phyloP scores from a whole-genome alignment of 2,888 invertebrate species.

The Meteorus colon region DNA sequence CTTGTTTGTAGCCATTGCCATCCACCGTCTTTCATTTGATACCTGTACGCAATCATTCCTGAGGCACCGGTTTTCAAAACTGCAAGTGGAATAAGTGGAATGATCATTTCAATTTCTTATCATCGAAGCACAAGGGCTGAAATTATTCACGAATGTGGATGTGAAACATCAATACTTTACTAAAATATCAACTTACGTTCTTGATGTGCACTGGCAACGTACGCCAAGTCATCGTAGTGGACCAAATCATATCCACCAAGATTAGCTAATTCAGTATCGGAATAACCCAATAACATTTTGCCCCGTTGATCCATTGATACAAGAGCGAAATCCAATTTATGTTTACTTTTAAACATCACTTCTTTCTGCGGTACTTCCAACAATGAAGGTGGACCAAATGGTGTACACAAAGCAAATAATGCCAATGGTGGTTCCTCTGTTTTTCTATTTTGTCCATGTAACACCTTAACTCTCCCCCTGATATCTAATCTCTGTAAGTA shows the following conservation, averaged over 20 bases:
- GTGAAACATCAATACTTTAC: neutral
- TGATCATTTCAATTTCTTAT: neutral
- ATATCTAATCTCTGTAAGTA: slow-evolving; percentile 93
- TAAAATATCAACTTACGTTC: slow-evolving; percentile 85
- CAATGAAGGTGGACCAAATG: slow-evolving; percentile 97
- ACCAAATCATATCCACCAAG: slow-evolving; percentile 98
- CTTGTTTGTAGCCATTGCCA: slow-evolving; percentile 99
- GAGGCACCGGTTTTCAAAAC: slow-evolving; percentile 99
- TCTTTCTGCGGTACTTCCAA: slow-evolving; percentile 98
- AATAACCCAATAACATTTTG: slow-evolving; percentile 94
- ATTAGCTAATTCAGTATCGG: slow-evolving; percentile 91
- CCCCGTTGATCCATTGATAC: slow-evolving; percentile 99
- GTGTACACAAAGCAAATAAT: slow-evolving; percentile 97
- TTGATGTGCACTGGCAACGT: slow-evolving; percentile 98
- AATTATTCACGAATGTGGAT: neutral
- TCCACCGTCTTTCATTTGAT: slow-evolving; percentile 93
- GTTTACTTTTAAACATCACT: slow-evolving; percentile 99
- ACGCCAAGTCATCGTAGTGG: slow-evolving; percentile 97
- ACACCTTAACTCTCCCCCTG: slow-evolving; percentile 94
- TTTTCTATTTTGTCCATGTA: slow-evolving; percentile 97
- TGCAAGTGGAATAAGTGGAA: slow-evolving; percentile 71
- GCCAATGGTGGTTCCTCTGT: slow-evolving; percentile 95
- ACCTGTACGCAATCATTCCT: slow-evolving; percentile 98
- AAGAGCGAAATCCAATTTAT: slow-evolving; percentile 96
- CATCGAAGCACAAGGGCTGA: too few species aligned